Evolutionary conservation across 2,888 invertebrate genomes (phyloP).

Genomic region (Diadegma fenestrale): DNA sequence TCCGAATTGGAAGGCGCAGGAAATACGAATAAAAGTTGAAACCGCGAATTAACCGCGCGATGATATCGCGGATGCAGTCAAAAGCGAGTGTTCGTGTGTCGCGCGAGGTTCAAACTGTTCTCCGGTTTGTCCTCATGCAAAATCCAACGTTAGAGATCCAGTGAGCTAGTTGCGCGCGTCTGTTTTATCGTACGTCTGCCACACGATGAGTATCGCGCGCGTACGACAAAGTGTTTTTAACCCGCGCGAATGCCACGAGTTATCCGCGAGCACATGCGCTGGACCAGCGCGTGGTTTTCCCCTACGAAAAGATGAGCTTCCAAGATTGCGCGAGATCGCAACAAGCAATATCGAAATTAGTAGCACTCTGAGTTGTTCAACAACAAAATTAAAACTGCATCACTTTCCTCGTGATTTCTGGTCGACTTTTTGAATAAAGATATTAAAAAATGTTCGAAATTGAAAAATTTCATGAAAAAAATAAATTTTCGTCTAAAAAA

Average conservation of each 20-base stretch:
- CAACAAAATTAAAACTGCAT: background rate
- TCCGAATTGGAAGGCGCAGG: background rate
- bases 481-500: background rate
- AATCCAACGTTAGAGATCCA: constrained; percentile 53
- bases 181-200: constrained; percentile 38
- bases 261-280: constrained; percentile 65
- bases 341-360: background rate
- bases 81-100: constrained; percentile 55
- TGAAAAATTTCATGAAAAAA: background rate
- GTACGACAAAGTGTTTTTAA: constrained; percentile 15
- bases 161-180: constrained; percentile 62
- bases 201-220: constrained; percentile 15
- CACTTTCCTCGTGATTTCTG: background rate
- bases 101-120: constrained; percentile 66
- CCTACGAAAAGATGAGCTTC: background rate
- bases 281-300: constrained; percentile 47
- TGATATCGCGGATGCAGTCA: constrained; percentile 28
- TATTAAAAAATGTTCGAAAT: too few relatives aligned
- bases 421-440: too few relatives aligned
- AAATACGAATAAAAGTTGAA: background rate
- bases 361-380: background rate
- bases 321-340: background rate
- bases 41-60: background rate
- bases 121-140: constrained; percentile 46
- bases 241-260: constrained; percentile 43